A percentile compares a stretch with the other conserved stretches of the same genome.
Conservation (phyloP, 2,888 invertebrate species). For the Teleiodes luculella region DNA sequence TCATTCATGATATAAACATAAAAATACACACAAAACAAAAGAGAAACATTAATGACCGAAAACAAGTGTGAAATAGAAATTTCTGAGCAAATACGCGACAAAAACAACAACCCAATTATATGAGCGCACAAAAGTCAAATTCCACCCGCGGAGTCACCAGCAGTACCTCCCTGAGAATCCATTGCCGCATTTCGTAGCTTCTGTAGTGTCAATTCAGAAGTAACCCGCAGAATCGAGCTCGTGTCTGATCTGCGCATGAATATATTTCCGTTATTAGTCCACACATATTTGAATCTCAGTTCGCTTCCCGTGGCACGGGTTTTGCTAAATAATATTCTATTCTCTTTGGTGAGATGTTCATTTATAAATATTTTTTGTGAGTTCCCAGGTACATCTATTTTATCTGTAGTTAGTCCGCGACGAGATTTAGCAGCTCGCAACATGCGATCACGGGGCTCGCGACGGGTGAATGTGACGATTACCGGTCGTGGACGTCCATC, state of each 20-base stretch:
- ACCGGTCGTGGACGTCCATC: slow-evolving; percentile 1
- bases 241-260: slow-evolving; percentile 18
- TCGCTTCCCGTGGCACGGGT: slow-evolving; percentile 12
- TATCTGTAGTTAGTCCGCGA: slow-evolving; percentile 17
- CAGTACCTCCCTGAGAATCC: too few species aligned
- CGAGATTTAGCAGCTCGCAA: slow-evolving; percentile 21
- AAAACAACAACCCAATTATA: too few species aligned
- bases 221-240: slow-evolving; percentile 14
- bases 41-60: too few species aligned
- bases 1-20: too few species aligned
- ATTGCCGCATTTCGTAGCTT: background rate
- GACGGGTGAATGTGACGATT: background rate
- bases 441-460: slow-evolving; percentile 3
- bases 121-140: too few species aligned
- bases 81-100: too few species aligned
- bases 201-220: background rate
- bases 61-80: too few species aligned
- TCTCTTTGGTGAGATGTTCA: slow-evolving; percentile 21
- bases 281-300: slow-evolving; percentile 16
- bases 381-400: slow-evolving; percentile 14
- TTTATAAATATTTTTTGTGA: slow-evolving; percentile 19
- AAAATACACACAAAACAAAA: too few species aligned
- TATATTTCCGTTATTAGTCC: slow-evolving; percentile 20
- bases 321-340: slow-evolving; percentile 21
- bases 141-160: too few species aligned